A percentile compares a stretch with the other conserved stretches of the same genome.
Conservation (phyloP, 2,888 invertebrate species). For the Agrochola litura region DNA sequence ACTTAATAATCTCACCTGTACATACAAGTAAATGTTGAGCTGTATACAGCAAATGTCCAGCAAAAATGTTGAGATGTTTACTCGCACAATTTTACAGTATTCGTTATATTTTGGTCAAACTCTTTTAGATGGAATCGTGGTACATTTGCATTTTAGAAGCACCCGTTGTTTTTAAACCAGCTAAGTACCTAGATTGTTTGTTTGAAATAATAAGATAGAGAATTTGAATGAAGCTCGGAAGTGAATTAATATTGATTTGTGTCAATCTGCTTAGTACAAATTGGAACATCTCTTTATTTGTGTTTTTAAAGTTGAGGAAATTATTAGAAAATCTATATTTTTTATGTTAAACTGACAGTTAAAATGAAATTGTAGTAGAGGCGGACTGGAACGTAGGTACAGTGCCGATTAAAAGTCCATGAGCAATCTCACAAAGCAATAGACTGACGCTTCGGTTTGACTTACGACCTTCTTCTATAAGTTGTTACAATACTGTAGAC, state of each 20-base stretch:
- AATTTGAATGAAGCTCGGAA: constrained; percentile 47
- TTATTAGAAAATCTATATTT: not conserved
- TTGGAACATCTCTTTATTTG: not conserved
- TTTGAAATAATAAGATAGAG: constrained; percentile 44
- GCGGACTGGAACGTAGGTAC: not conserved
- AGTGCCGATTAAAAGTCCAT: too few relatives aligned
- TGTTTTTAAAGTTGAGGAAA: not conserved
- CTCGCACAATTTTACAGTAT: constrained; percentile 72
- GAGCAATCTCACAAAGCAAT: too few relatives aligned
- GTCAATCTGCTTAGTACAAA: constrained; percentile 10
- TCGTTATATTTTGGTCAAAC: constrained; percentile 59
- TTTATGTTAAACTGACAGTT: not conserved
- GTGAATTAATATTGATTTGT: constrained; percentile 49
- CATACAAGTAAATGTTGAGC: constrained; percentile 60
- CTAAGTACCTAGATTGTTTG: constrained; percentile 44
- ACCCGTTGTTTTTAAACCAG: constrained; percentile 50
- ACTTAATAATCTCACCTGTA: constrained; percentile 64
- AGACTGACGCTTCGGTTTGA: too few relatives aligned
- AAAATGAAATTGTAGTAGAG: not conserved
- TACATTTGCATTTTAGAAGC: constrained; percentile 55
- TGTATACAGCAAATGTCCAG: constrained; percentile 64
- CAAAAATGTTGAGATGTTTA: constrained; percentile 66
- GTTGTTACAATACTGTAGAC: too few relatives aligned
- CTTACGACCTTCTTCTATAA: too few relatives aligned
- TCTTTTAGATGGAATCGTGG: constrained; percentile 34